Conservation (phyloP, 2,797 vertebrate genomes). For the Rhodeus uyekii region DNA sequence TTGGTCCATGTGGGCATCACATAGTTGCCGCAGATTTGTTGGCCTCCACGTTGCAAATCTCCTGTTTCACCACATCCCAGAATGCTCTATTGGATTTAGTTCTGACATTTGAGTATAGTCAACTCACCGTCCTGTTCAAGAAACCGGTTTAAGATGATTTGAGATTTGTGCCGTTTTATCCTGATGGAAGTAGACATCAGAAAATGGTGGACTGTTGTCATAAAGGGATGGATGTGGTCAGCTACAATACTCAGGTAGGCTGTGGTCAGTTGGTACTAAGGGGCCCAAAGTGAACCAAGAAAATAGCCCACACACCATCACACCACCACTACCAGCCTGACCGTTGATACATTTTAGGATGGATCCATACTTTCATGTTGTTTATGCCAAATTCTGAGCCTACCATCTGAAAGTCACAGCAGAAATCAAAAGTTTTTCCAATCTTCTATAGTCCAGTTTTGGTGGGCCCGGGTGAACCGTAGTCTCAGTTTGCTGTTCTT, state of each 20-base stretch:
- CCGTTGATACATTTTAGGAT: neutral
- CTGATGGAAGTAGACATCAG: constrained; percentile 51
- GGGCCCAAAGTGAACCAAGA: neutral
- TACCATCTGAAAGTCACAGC: neutral
- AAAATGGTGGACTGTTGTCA: constrained; percentile 11
- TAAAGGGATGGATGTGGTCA: neutral
- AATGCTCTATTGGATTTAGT: neutral
- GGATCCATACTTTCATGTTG: neutral
- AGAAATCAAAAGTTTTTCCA: neutral
- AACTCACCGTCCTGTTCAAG: neutral
- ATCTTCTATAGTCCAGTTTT: neutral
- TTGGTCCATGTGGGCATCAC: neutral
- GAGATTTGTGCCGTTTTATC: neutral
- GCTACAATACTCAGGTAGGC: neutral
- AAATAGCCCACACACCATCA: neutral
- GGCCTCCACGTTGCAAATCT: neutral
- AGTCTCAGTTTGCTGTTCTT: neutral
- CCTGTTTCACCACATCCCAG: neutral
- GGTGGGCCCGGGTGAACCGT: neutral
- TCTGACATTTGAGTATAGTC: neutral
- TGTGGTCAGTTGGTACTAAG: neutral
- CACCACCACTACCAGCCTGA: neutral
- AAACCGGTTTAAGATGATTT: neutral
- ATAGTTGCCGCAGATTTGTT: neutral
- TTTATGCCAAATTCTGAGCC: neutral